Conservation (phyloP, 2,113 vertebrate genomes). For the Astur gentilis region DNA sequence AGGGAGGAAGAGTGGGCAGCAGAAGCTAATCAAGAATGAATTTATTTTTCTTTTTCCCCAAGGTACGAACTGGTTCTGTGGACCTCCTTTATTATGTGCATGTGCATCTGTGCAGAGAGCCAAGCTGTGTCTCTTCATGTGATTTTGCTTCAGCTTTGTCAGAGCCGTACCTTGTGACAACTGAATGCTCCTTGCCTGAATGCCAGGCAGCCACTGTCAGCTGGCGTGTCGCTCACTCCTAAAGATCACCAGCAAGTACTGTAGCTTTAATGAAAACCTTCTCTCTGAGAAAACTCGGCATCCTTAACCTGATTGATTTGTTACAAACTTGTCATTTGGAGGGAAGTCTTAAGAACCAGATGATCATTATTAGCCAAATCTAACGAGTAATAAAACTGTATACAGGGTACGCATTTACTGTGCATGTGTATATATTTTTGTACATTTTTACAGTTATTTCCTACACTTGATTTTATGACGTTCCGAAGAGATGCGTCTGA, state of each 20-base stretch:
- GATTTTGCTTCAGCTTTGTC: constrained; percentile 28
- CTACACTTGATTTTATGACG: constrained; percentile 35
- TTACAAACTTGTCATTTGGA: background rate
- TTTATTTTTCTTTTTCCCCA: background rate
- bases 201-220: background rate
- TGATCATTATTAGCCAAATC: background rate
- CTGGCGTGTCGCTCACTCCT: background rate
- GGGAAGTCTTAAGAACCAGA: background rate
- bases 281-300: background rate
- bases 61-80: background rate
- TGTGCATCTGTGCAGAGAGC: background rate
- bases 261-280: constrained; percentile 9
- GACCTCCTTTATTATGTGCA: background rate
- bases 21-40: background rate
- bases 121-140: background rate
- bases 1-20: background rate
- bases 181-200: background rate
- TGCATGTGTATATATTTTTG: constrained; percentile 66
- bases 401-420: constrained; percentile 64
- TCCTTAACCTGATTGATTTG: background rate
- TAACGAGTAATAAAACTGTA: background rate
- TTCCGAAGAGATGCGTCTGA: background rate
- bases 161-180: constrained; percentile 14
- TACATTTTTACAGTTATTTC: constrained; percentile 68
- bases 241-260: constrained; percentile 27